Conservation (phyloP, 1,140 invertebrate species). For the Drosophila littoralis region DNA sequence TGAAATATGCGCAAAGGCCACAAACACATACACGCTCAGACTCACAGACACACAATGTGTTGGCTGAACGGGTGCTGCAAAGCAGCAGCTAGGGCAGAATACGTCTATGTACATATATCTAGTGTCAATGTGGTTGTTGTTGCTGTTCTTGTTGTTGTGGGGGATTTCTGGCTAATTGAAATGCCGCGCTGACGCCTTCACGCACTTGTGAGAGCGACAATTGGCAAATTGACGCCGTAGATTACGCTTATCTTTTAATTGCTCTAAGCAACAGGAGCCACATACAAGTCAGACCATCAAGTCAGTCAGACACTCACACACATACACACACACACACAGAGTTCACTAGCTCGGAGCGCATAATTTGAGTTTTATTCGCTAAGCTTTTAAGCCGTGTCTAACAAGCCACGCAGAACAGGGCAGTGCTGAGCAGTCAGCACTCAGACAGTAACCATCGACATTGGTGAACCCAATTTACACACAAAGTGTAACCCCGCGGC, state of each 20-base stretch:
- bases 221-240: slow-evolving; percentile 71
- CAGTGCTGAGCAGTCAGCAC: slow-evolving; percentile 11
- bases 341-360: slow-evolving; percentile 36
- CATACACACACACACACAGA: slow-evolving; percentile 41
- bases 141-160: slow-evolving; percentile 1
- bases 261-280: slow-evolving; percentile 69
- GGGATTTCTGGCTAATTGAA: slow-evolving; percentile 65
- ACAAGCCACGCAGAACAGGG: slow-evolving; percentile 16
- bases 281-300: slow-evolving; percentile 12
- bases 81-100: background rate
- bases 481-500: background rate
- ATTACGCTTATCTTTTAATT: slow-evolving; percentile 81
- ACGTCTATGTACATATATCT: slow-evolving; percentile 10
- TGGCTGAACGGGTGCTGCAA: background rate
- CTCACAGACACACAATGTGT: background rate
- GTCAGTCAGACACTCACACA: slow-evolving; percentile 14
- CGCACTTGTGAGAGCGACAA: slow-evolving; percentile 70
- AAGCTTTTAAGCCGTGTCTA: slow-evolving; percentile 79
- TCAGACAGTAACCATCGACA: slow-evolving; percentile 14
- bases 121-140: slow-evolving; percentile 13
- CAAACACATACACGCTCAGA: slow-evolving; percentile 18
- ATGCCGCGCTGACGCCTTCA: slow-evolving; percentile 68
- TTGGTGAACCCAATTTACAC: slow-evolving; percentile 3
- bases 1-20: slow-evolving; percentile 70
- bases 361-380: slow-evolving; percentile 79